phyloP scores from a whole-genome alignment of 2,113 vertebrate species.

The Tychaedon coryphoeus region DNA sequence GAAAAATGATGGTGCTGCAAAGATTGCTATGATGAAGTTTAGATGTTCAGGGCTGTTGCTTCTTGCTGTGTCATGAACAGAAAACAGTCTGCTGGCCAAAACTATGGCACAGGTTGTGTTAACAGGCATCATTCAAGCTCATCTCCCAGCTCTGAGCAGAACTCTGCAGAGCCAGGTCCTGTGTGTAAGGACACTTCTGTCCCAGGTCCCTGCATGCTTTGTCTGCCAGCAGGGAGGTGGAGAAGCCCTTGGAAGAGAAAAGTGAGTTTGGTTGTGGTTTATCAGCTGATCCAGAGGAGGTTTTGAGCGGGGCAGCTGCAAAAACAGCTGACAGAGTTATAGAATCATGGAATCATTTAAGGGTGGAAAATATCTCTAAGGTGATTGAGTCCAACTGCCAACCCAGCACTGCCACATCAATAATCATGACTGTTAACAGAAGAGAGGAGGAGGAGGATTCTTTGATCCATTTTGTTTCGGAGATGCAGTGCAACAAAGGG shows the following conservation, averaged over 20 bases:
- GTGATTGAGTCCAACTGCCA: not conserved
- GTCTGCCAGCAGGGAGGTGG: not conserved
- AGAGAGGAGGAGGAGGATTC: not conserved
- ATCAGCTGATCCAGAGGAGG: not conserved
- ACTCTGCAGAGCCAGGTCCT: not conserved
- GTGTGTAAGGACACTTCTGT: not conserved
- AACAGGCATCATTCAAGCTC: not conserved
- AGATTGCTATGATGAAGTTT: rapidly evolving
- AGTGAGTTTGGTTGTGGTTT: not conserved
- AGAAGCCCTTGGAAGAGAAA: not conserved
- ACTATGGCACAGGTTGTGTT: not conserved
- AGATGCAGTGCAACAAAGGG: not conserved
- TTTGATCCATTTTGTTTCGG: not conserved
- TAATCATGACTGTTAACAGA: not conserved
- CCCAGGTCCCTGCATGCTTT: not conserved
- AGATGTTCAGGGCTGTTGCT: not conserved
- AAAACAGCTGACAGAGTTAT: not conserved
- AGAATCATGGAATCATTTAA: not conserved
- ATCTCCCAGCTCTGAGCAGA: not conserved
- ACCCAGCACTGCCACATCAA: not conserved
- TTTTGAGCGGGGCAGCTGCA: not conserved
- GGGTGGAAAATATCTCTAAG: not conserved
- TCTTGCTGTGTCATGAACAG: not conserved
- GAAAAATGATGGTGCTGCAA: not conserved
- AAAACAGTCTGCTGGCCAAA: not conserved